These are phyloP conservation scores for Phaenicophaeus curvirostris DNA, from an alignment of 2,797 vertebrate species.

Conservation along the genomic window DNA sequence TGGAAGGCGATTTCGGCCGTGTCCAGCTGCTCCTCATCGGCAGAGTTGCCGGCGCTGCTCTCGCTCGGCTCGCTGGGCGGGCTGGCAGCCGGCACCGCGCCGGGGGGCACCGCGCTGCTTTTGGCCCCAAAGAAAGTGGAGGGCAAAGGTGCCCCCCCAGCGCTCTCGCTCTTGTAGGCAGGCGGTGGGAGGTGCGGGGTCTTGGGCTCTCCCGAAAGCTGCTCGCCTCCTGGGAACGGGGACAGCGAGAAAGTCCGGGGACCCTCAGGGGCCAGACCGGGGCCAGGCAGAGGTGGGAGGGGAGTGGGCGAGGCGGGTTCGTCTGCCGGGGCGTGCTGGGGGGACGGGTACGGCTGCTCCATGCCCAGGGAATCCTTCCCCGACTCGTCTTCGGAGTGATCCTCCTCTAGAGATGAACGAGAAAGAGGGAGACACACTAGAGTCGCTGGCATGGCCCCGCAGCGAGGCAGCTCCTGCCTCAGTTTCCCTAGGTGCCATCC, in stretches of 20 bases:
- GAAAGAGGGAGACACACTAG: constrained; percentile 23
- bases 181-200: constrained; percentile 84
- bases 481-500: background rate
- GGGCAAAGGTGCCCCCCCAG: constrained; percentile 78
- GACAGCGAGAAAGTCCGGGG: constrained; percentile 85
- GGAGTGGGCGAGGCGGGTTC: constrained; percentile 83
- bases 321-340: constrained; percentile 75
- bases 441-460: background rate
- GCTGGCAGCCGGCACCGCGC: constrained; percentile 70
- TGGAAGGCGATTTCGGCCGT: constrained; percentile 97
- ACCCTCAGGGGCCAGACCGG: constrained; percentile 73
- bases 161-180: constrained; percentile 84
- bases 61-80: constrained; percentile 85
- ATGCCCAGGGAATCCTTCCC: constrained; percentile 81
- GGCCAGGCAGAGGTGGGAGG: constrained; percentile 75
- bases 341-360: constrained; percentile 83
- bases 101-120: constrained; percentile 75
- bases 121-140: constrained; percentile 86
- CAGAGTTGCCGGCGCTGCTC: constrained; percentile 73
- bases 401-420: constrained; percentile 83
- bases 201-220: constrained; percentile 84
- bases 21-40: constrained; percentile 92
- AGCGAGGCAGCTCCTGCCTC: background rate
- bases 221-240: constrained; percentile 81
- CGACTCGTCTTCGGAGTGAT: constrained; percentile 84